Percentiles rank a stretch among this genome's conserved stretches.
phyloP scores from a whole-genome alignment of 2,797 vertebrate genomes.

The Rhabdomys pumilio region DNA sequence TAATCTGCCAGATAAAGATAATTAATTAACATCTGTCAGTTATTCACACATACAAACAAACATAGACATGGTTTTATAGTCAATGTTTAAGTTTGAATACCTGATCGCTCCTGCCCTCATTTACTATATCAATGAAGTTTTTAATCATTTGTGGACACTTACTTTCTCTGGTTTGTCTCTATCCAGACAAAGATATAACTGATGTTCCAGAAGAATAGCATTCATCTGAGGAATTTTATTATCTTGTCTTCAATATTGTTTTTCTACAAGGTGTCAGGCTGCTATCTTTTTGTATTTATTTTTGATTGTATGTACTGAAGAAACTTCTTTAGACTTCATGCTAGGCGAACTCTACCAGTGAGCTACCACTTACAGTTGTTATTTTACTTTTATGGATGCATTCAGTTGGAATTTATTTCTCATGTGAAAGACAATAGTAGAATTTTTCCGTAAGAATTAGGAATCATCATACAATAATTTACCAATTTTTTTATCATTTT shows the following conservation, averaged over 20 bases:
- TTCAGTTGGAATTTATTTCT: not conserved
- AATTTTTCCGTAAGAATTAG: not conserved
- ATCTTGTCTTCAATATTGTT: not conserved
- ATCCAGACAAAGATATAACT: not conserved
- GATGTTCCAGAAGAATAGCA: too few relatives aligned
- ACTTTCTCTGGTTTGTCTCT: not conserved
- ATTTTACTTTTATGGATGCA: not conserved
- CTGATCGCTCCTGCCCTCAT: not conserved
- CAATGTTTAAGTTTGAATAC: not conserved
- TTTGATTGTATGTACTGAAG: not conserved
- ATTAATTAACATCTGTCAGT: not conserved
- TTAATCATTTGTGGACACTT: not conserved
- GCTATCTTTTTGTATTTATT: not conserved
- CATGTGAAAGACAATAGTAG: not conserved
- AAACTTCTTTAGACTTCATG: not conserved
- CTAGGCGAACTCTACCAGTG: not conserved
- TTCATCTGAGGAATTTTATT: not conserved
- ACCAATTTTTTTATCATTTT: not conserved
- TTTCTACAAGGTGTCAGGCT: not conserved
- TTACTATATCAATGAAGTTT: not conserved
- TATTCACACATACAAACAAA: not conserved
- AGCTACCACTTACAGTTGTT: not conserved
- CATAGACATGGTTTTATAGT: not conserved
- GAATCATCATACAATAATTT: not conserved
- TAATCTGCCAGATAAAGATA: not conserved